Base-by-base conservation (phyloP, 1,140 invertebrate genomes). In the Drosophila nikananu region DNA sequence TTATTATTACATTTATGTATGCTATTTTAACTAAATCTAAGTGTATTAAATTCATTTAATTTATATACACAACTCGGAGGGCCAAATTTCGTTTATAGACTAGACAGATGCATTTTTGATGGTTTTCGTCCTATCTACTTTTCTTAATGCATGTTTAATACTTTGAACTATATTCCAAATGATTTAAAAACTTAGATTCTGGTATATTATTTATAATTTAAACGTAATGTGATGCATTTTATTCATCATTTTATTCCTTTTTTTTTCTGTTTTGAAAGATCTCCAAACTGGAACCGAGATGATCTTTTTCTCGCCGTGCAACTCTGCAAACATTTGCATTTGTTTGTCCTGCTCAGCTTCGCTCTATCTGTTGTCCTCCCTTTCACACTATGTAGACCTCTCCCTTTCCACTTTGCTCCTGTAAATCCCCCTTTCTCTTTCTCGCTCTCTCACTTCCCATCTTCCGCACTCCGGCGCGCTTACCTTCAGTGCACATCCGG, bases 301-400 rank as follows among this genome's bases (percentile, higher is more conserved):
- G n/a, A 5, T 19, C n/a, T 15, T 0, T 35, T 52, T 66, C 25
- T 71, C 23, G 9, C 7, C n/a, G 30, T 57, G 49, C 27, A 55
- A 51, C 30, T 25, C 52, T 32, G 39, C 46, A 77, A 77, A 80
- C 73, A 80, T 70, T 81, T 81, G 67, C 80, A 86, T 83, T 86
- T 87, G 59, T 73, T 80, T 77, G 65, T 62, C 39, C 59, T 68
- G 41, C 63, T 44, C 48, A 64, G 21, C 39, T n/a, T 17, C 9
- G 10, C 37, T 25, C 58, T 25, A 48, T 66, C 41, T 67, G n/a
- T 12, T 21, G 48, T 63, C 48, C 54, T 73, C 62, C 64, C 78
- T 60, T 39, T 35, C 30, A 23, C 52, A 55, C 62, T 39, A 60
- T 41, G 39, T 32, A 37, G 13, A 30, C 23, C 46, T 63, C 46